Base-by-base conservation (phyloP, 2,888 invertebrate species). In the Pseudolycoriella hygida region DNA sequence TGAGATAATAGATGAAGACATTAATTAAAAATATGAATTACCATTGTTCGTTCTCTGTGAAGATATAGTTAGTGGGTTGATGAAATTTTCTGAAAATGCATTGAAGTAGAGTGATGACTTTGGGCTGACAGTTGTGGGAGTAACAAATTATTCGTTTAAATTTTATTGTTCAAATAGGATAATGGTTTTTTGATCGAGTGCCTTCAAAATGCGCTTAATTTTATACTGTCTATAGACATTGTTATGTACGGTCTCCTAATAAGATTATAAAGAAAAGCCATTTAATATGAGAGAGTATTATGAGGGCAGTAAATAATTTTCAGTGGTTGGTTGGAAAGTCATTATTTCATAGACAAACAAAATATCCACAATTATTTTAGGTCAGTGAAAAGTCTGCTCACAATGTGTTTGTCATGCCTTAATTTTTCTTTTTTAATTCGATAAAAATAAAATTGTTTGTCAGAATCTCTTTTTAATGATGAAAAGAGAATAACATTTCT, bases 171-270 rank as follows among this genome's bases (percentile, higher is more conserved):
- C 25, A 39, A 17, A 39, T 17, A 17, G 17, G 39, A 15, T 39
- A 39, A 39, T 39, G 39, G 39, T 39, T 39, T 39, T 39, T 39
- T 39, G 39, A 39, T 39, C 39, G 39, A 39, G 17, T 39, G 39
- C 17, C 15, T 39, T 39, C 17, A 17, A 14, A 39, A 39, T 39
- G 5, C 17, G 39, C 39, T 39, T 17, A 39, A 15, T 11, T 5
- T 39, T 17, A 11, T 39, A 17, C n/a, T 10, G 39, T 15, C 25
- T 25, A 25, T 25, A 25, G 5, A 25, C 4, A 25, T 6, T 25
- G 25, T 25, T 25, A 25, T 25, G 25, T 25, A 25, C 25, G 25
- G 5, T 8, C 4, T 17, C 15, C 6, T 39, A 39, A 39, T 39
- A 39, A 39, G 39, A 39, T 39, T 39, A 17, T 10, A 4, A 17